phyloP scores from a whole-genome alignment of 1,140 invertebrate species.

The Micrasema longulum region DNA sequence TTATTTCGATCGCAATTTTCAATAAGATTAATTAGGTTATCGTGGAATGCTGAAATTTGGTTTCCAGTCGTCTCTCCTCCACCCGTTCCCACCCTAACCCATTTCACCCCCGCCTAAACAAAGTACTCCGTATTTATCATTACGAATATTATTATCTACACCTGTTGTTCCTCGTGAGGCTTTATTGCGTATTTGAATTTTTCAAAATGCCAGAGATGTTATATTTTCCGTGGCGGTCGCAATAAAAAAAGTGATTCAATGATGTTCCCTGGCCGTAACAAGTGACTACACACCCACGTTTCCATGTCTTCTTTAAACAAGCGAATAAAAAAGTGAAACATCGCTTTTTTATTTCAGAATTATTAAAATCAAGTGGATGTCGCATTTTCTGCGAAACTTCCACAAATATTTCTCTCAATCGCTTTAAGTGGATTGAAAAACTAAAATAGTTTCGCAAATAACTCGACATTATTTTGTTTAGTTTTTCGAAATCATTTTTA shows the following conservation, averaged over 20 bases:
- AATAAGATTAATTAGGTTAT: conserved; percentile 23
- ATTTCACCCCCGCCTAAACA: neutral
- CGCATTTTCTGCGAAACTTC: conserved; percentile 8
- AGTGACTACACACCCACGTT: conserved; percentile 46
- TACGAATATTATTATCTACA: conserved; percentile 54
- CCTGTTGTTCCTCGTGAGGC: conserved; percentile 51
- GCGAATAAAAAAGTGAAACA: conserved; percentile 37
- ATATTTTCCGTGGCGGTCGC: conserved; percentile 40
- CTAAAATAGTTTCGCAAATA: conserved; percentile 7
- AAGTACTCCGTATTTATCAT: conserved; percentile 47
- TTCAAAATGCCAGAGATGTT: conserved; percentile 45
- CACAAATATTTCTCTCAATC: conserved; percentile 13
- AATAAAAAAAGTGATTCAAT: conserved; percentile 55
- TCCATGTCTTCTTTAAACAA: conserved; percentile 15
- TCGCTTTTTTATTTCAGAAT: conserved; percentile 31
- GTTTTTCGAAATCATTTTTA: conserved; percentile 2
- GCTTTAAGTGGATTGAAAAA: conserved; percentile 9
- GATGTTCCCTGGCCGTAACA: conserved; percentile 52
- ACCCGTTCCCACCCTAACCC: neutral
- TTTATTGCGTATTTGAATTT: conserved; percentile 53
- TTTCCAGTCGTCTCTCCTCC: neutral
- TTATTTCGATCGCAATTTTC: neutral
- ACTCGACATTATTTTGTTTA: neutral
- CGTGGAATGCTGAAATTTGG: conserved; percentile 17
- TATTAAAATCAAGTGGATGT: conserved; percentile 35